Evolutionary conservation across 1,140 invertebrate genomes (phyloP), one percentile per base, ranked within the genome.

Genomic region (Lethocerus indicus): DNA sequence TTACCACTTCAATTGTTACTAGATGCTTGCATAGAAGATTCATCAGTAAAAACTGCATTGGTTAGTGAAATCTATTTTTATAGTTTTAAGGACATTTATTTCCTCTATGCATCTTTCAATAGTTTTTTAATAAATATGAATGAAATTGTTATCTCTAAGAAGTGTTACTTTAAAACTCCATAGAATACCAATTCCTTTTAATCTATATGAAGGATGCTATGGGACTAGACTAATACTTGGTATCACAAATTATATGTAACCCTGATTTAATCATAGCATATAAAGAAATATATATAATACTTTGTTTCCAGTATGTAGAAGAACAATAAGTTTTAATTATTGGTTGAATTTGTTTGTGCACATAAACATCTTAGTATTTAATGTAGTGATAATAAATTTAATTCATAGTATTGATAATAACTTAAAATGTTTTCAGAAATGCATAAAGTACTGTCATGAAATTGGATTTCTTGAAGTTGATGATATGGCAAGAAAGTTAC

Each of bases 381-480:
- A 26, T 28, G n/a, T 16, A 14, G 35, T 43, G 18, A 52, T 14
- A 43, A 40, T 44, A 14, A 28, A 39, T 41, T 24, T 24, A 48
- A 43, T 36, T 21, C 12, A n/a, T 16, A 18, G 32, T 28, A 14
- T 14, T 50, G 13, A 50, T 48, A 50, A 52, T 43, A 47, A 48
- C 50, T 47, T 52, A 51, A 54, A 51, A 49, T 64, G n/a, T n/a
- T n/a, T 67, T 50, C 55, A 70, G 67, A 54, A 55, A 9, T 69
- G 66, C 36, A 60, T 75, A 42, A 66, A 73, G 50, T 76, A 74
- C 55, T 64, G 64, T 50, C 61, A 63, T 9, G 72, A 75, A 28
- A 65, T 63, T 54, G 71, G 71, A 27, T 74, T 71, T 60, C 58
- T 58, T 28, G 66, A 74, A 50, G 60, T 62, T 1, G 57, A 52